These are phyloP conservation scores for Pardosa pseudoannulata DNA, from an alignment of 2,888 invertebrate species.

Conservation along the genomic window DNA sequence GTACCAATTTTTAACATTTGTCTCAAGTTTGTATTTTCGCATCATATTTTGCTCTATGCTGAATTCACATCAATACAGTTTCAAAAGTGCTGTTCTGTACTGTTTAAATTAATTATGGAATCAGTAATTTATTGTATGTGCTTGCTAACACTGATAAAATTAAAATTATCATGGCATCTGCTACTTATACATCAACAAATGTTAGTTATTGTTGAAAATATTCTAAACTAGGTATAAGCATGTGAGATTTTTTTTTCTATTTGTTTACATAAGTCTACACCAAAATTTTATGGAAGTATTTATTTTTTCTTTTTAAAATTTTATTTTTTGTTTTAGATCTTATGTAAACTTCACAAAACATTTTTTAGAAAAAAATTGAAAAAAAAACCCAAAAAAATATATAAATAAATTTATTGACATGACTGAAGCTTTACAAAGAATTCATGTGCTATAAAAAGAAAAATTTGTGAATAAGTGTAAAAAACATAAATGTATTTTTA, in stretches of 20 bases:
- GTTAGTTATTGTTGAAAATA: no score
- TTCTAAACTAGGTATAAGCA: background rate
- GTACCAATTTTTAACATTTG: no score
- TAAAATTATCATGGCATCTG: background rate
- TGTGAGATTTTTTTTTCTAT: background rate
- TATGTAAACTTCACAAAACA: slow-evolving; percentile 4
- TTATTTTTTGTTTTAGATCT: background rate
- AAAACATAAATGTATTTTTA: slow-evolving; percentile 68
- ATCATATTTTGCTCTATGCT: background rate
- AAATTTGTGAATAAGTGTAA: slow-evolving; percentile 35
- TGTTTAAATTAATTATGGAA: no score
- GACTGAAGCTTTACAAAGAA: slow-evolving; percentile 55
- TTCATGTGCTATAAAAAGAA: slow-evolving; percentile 15
- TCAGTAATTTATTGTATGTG: no score
- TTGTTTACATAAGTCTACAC: background rate
- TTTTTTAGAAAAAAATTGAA: slow-evolving; percentile 9
- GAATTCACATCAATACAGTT: no score
- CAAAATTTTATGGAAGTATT: background rate
- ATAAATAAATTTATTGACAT: slow-evolving; percentile 33
- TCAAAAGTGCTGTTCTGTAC: no score
- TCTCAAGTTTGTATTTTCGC: background rate
- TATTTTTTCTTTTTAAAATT: background rate
- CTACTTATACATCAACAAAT: no score
- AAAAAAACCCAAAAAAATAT: slow-evolving; percentile 36
- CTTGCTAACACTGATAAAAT: no score